Conservation (phyloP, 1,140 invertebrate genomes). For the Sycobia sp. region DNA sequence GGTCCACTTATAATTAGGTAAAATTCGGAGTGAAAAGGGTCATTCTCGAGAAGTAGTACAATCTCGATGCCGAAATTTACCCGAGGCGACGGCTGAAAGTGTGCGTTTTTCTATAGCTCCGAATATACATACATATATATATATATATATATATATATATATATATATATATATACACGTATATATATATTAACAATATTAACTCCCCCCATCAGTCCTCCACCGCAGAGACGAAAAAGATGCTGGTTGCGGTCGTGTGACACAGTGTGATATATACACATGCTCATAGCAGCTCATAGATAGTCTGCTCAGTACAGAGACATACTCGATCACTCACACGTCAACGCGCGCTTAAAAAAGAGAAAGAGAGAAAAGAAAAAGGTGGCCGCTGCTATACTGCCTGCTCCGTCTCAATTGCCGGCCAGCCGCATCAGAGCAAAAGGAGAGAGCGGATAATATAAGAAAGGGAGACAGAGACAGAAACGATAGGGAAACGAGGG, state of each 20-base stretch:
- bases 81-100: constrained; percentile 18
- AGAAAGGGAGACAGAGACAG: constrained; percentile 3
- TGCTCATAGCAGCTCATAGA: no score
- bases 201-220: no score
- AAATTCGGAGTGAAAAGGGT: constrained; percentile 21
- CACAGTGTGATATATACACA: no score
- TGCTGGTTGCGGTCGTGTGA: no score
- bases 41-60: not conserved
- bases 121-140: no score
- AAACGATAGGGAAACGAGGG: not conserved
- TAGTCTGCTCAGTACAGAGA: no score
- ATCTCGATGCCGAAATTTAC: constrained; percentile 5
- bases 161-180: no score
- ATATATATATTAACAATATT: no score
- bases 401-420: constrained; percentile 19
- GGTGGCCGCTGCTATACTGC: constrained; percentile 21
- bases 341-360: not conserved
- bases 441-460: not conserved
- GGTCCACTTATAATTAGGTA: no score
- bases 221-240: no score
- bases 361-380: constrained; percentile 17
- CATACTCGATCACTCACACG: not conserved
- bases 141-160: no score
- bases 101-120: constrained; percentile 15
- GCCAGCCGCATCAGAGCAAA: constrained; percentile 18